A percentile compares a stretch with the other conserved stretches of the same genome.
phyloP scores from a whole-genome alignment of 2,888 invertebrate genomes.

The Diarsia brunnea region DNA sequence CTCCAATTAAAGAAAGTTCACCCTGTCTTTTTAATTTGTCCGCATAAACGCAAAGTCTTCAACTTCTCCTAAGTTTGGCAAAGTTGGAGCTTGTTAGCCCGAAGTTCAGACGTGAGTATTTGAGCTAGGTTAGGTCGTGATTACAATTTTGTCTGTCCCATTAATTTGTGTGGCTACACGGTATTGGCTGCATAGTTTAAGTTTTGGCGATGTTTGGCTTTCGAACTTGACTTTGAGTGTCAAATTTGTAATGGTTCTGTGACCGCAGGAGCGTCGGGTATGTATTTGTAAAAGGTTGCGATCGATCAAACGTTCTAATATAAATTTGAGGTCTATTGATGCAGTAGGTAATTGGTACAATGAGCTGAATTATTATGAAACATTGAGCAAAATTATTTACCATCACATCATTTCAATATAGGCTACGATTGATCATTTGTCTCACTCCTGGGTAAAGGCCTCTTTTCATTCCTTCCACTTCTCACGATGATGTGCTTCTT shows the following conservation, averaged over 20 bases:
- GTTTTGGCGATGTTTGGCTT: constrained; percentile 36
- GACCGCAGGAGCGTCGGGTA: constrained; percentile 22
- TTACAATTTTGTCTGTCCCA: constrained; percentile 61
- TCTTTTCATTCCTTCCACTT: no score
- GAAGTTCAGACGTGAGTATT: constrained; percentile 62
- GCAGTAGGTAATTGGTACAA: neutral
- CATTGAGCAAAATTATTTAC: neutral
- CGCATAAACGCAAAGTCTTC: constrained; percentile 53
- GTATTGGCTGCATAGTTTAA: constrained; percentile 56
- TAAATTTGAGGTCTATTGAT: neutral
- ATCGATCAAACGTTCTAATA: neutral
- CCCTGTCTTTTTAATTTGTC: constrained; percentile 66
- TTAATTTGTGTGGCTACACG: constrained; percentile 51
- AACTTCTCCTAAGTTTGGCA: constrained; percentile 38
- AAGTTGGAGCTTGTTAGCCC: constrained; percentile 59
- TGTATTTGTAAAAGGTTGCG: neutral
- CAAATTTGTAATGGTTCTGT: constrained; percentile 25
- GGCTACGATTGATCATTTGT: neutral
- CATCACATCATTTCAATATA: neutral
- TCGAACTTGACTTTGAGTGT: constrained; percentile 37
- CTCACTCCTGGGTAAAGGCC: no score
- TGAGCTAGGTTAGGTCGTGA: constrained; percentile 49
- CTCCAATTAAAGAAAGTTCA: constrained; percentile 60
- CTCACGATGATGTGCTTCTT: no score
- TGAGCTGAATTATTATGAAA: neutral